Conservation (phyloP, 2,113 vertebrate genomes). For the Poeciliopsis occidentalis region DNA sequence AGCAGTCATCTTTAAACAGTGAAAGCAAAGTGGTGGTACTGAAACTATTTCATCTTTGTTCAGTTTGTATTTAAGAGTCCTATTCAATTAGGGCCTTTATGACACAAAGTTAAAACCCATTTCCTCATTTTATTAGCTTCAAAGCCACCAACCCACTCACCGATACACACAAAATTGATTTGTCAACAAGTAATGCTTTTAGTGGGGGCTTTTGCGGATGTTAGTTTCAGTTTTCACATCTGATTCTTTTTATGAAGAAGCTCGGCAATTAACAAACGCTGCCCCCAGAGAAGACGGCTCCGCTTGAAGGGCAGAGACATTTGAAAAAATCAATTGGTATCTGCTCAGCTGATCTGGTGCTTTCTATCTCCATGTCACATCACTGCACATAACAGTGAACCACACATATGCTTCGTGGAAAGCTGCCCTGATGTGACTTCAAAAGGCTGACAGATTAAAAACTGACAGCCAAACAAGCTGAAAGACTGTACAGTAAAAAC, state of each 20-base stretch:
- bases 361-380: constrained; percentile 49
- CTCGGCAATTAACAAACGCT: constrained; percentile 47
- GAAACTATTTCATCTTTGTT: constrained; percentile 50
- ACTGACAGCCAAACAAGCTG: constrained; percentile 2
- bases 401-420: constrained; percentile 45
- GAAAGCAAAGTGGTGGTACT: constrained; percentile 23
- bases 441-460: constrained; percentile 14
- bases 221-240: constrained; percentile 61
- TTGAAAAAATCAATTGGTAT: constrained; percentile 43
- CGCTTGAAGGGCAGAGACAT: constrained; percentile 14
- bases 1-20: constrained; percentile 22
- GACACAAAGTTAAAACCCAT: constrained; percentile 53
- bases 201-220: constrained; percentile 30
- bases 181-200: constrained; percentile 49
- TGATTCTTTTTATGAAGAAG: constrained; percentile 37
- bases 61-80: constrained; percentile 37
- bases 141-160: constrained; percentile 48
- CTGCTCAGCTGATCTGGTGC: constrained; percentile 47
- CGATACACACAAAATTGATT: constrained; percentile 57
- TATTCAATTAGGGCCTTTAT: constrained; percentile 48
- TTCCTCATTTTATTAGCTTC: constrained; percentile 55
- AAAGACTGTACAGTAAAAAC: neutral
- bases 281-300: constrained; percentile 29
- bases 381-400: constrained; percentile 18
- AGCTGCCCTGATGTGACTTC: constrained; percentile 17